Conservation (phyloP, 2,113 vertebrate species). For the Suricata suricatta region DNA sequence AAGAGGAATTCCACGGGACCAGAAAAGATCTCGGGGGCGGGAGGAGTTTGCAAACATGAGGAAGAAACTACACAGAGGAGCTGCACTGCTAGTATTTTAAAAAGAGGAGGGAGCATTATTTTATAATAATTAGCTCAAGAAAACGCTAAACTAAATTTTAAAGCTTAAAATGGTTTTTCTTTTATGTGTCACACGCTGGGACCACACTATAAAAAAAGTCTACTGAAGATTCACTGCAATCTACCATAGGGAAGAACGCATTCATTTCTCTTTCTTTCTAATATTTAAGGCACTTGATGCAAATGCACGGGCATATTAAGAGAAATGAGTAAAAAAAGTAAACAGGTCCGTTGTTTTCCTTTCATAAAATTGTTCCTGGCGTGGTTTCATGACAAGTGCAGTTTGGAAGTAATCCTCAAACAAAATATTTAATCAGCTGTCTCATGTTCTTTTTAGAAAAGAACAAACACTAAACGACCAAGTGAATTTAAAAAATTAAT, state of each 20-base stretch:
- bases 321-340: neutral
- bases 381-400: neutral
- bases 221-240: neutral
- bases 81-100: neutral
- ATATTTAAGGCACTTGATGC: neutral
- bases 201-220: neutral
- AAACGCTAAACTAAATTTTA: conserved; percentile 5
- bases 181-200: neutral
- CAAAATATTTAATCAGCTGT: neutral
- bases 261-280: neutral
- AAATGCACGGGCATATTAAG: neutral
- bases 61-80: neutral
- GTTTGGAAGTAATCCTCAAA: neutral
- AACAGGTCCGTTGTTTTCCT: neutral
- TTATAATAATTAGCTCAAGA: conserved; percentile 29
- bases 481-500: neutral
- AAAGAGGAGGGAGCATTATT: neutral
- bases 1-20: neutral
- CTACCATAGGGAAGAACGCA: neutral
- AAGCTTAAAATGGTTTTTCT: neutral
- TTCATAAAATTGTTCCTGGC: neutral
- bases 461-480: neutral
- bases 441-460: neutral
- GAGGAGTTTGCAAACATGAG: neutral
- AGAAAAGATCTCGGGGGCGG: neutral